phyloP scores from a whole-genome alignment of 2,888 invertebrate genomes.

The Sminthurides aquaticus region DNA sequence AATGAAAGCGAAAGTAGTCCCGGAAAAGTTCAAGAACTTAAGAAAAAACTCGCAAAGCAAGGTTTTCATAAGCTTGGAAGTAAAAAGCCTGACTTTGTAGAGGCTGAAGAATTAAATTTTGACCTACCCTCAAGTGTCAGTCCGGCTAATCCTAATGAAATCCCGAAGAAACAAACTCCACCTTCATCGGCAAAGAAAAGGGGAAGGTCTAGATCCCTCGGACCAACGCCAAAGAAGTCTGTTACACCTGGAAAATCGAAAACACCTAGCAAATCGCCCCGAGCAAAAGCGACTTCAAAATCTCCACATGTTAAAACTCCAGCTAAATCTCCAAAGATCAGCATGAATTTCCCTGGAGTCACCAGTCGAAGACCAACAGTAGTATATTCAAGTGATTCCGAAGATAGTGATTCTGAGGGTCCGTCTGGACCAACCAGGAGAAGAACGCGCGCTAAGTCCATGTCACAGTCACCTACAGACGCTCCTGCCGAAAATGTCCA shows the following conservation, averaged over 20 bases:
- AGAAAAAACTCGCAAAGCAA: background rate
- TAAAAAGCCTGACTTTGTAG: background rate
- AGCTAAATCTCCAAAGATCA: background rate
- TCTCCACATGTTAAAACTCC: background rate
- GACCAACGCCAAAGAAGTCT: background rate
- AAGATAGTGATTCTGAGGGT: too few species aligned
- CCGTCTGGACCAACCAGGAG: too few species aligned
- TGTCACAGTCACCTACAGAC: too few species aligned
- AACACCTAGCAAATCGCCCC: background rate
- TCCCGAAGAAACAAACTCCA: background rate
- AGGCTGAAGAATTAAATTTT: background rate
- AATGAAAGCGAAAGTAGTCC: too few species aligned
- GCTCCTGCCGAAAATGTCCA: too few species aligned
- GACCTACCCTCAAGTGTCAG: background rate
- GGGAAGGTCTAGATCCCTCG: too few species aligned
- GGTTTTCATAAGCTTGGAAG: background rate
- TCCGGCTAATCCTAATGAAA: background rate
- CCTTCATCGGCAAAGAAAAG: background rate
- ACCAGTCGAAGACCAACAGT: too few species aligned
- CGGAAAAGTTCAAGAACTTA: background rate
- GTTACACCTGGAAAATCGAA: background rate
- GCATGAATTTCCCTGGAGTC: too few species aligned
- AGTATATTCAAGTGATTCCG: too few species aligned
- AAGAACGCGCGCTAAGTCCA: too few species aligned
- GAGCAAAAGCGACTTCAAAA: background rate